Conservation (phyloP, 1,140 invertebrate species). For the Holcopasites calliopsidis region DNA sequence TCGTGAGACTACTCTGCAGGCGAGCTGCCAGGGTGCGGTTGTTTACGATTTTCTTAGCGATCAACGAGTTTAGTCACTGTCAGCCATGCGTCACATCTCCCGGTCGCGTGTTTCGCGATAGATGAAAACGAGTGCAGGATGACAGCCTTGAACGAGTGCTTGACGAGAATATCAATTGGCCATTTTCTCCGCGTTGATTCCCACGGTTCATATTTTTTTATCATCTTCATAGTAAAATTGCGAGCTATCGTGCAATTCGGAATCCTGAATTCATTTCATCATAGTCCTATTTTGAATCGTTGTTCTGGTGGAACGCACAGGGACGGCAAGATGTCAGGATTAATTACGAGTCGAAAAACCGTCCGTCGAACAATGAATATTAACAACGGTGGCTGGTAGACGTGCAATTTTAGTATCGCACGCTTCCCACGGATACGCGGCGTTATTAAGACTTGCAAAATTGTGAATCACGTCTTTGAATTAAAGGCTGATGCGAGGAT, state of each 20-base stretch:
- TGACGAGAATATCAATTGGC: constrained; percentile 1
- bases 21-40: constrained; percentile 67
- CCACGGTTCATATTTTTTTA: not conserved
- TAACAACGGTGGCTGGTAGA: not conserved
- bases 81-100: not conserved
- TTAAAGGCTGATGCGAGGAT: constrained; percentile 12
- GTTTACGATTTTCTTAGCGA: constrained; percentile 60
- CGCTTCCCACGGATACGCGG: not conserved
- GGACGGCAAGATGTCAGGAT: not conserved
- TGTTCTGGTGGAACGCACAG: not conserved
- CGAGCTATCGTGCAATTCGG: no score
- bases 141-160: constrained; percentile 24
- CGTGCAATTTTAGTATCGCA: not conserved
- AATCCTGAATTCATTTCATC: no score
- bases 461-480: constrained; percentile 36
- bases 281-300: constrained; percentile 1
- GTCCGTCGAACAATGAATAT: constrained; percentile 7
- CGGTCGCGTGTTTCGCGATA: constrained; percentile 2
- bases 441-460: constrained; percentile 45
- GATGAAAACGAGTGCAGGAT: constrained; percentile 25
- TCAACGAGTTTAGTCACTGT: constrained; percentile 38
- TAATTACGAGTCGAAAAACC: no score
- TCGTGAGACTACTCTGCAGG: constrained; percentile 74
- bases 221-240: not conserved
- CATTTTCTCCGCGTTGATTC: constrained; percentile 16